phyloP scores from a whole-genome alignment of 23 tunicate species.

The Trididemnum nubilum region DNA sequence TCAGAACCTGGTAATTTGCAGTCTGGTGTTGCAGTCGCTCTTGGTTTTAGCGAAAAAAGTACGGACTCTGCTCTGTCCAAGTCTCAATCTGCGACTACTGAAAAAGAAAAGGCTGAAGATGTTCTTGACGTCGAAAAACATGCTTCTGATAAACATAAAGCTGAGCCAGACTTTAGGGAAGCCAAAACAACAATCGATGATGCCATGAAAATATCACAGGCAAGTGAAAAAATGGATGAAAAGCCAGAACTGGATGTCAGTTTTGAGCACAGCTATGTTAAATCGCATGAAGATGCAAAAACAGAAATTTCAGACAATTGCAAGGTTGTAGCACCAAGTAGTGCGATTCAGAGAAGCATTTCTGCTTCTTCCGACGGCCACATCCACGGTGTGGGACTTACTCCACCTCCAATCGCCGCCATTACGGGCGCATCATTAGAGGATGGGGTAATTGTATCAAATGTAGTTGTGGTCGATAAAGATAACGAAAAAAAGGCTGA shows the following conservation, averaged over 20 bases:
- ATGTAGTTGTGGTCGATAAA: constrained; percentile 32
- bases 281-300: neutral
- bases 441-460: constrained; percentile 24
- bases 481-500: constrained; percentile 9
- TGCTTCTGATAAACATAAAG: too few species aligned
- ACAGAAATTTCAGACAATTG: neutral
- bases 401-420: constrained; percentile 57
- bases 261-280: constrained; percentile 40
- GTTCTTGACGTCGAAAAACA: too few species aligned
- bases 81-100: too few species aligned
- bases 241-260: neutral
- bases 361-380: constrained; percentile 14
- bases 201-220: too few species aligned
- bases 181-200: too few species aligned
- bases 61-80: too few species aligned
- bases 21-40: too few species aligned
- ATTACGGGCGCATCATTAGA: constrained; percentile 26
- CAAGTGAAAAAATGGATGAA: neutral
- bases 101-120: too few species aligned
- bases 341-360: neutral
- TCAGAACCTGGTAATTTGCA: too few species aligned
- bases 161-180: too few species aligned
- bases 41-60: too few species aligned
- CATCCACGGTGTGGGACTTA: constrained; percentile 56
- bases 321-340: neutral